A percentile compares a stretch with the other conserved stretches of the same genome.
phyloP scores from a whole-genome alignment of 2,888 invertebrate genomes.

The Deilephila porcellus region DNA sequence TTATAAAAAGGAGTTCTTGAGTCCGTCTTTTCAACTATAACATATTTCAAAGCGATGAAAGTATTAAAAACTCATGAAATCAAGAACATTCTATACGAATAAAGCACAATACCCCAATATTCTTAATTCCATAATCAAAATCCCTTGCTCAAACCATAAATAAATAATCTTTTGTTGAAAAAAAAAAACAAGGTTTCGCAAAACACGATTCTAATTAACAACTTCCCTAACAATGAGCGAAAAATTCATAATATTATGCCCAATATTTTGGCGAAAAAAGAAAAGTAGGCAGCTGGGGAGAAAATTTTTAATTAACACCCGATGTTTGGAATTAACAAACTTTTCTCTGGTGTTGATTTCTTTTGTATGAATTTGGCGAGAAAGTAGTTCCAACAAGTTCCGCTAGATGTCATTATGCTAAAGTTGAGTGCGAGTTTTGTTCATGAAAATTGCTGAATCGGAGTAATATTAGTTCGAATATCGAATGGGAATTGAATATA shows the following conservation, averaged over 20 bases:
- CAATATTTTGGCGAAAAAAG: constrained; percentile 2
- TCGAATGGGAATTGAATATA: too few species aligned
- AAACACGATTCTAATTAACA: constrained; percentile 1
- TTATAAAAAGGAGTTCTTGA: too few species aligned
- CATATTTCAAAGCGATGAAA: too few species aligned
- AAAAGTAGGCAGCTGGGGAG: not conserved
- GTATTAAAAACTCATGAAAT: too few species aligned
- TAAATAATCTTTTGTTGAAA: not conserved
- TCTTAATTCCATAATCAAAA: not conserved
- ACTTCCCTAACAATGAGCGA: constrained; percentile 3
- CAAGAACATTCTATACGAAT: too few species aligned
- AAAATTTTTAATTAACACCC: constrained; percentile 5
- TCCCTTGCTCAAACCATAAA: not conserved
- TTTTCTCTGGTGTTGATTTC: not conserved
- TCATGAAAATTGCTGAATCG: too few species aligned
- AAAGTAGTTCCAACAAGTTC: not conserved
- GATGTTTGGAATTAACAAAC: not conserved
- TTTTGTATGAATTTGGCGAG: not conserved
- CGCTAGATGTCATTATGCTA: not conserved
- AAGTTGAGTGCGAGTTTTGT: not conserved
- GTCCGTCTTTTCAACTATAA: too few species aligned
- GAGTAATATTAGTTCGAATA: too few species aligned
- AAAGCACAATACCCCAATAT: not conserved
- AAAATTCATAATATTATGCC: constrained; percentile 1
- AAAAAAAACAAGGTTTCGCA: not conserved